Percentiles rank a stretch among this genome's conserved stretches.
Evolutionary conservation across 2,797 vertebrate species (phyloP).

Genomic region (Iguana delicatissima): DNA sequence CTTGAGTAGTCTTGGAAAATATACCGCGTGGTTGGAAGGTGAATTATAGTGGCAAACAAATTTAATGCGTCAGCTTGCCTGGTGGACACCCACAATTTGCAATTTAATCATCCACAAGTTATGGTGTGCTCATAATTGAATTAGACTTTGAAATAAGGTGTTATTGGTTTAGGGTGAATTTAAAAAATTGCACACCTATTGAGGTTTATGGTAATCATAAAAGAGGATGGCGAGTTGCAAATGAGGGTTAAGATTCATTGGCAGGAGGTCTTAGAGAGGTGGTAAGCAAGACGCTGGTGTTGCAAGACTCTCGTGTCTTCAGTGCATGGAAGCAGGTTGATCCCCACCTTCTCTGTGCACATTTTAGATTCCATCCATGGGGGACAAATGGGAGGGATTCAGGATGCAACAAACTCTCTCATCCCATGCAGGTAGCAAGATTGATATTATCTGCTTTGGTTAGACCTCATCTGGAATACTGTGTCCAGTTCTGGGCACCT

Average conservation of each 20-base stretch:
- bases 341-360: constrained; percentile 13
- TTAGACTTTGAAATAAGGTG: constrained; percentile 71
- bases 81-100: constrained; percentile 78
- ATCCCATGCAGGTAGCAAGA: not conserved
- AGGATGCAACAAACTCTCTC: not conserved
- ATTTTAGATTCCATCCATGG: constrained; percentile 8
- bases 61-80: constrained; percentile 67
- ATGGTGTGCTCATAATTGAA: constrained; percentile 73
- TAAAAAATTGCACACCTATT: constrained; percentile 60
- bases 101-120: constrained; percentile 78
- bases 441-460: too few relatives aligned
- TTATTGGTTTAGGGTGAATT: constrained; percentile 54
- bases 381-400: too few relatives aligned
- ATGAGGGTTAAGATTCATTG: constrained; percentile 35
- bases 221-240: constrained; percentile 46
- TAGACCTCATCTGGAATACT: too few relatives aligned
- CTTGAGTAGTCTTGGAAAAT: constrained; percentile 59
- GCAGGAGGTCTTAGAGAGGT: constrained; percentile 36
- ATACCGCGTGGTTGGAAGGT: constrained; percentile 36
- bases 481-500: too few relatives aligned
- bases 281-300: constrained; percentile 1
- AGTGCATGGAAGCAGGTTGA: constrained; percentile 11
- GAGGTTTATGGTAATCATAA: constrained; percentile 54
- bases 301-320: constrained; percentile 10
- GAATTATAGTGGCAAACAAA: constrained; percentile 70